These are phyloP conservation scores for Pantala flavescens DNA, from an alignment of 1,140 invertebrate genomes.

Conservation along the genomic window DNA sequence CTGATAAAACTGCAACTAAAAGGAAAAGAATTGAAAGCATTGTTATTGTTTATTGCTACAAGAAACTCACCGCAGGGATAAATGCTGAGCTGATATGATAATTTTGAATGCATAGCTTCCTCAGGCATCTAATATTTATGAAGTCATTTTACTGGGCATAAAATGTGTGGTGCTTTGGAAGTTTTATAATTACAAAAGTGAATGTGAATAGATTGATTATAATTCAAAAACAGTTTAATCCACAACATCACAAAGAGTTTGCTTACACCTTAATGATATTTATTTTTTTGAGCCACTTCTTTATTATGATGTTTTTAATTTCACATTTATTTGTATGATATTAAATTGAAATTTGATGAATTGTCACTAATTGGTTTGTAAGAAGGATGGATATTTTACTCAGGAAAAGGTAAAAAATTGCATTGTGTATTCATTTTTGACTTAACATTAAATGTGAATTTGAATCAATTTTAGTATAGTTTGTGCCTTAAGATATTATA, in stretches of 20 bases:
- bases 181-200: slow-evolving; percentile 3
- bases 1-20: neutral
- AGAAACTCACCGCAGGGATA: slow-evolving; percentile 4
- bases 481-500: too few species aligned
- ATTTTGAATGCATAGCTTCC: slow-evolving; percentile 9
- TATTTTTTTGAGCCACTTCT: too few species aligned
- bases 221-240: slow-evolving; percentile 1
- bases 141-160: slow-evolving; percentile 9
- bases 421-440: too few species aligned
- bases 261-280: too few species aligned
- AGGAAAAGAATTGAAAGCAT: neutral
- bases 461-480: too few species aligned
- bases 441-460: too few species aligned
- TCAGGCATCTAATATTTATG: slow-evolving; percentile 10
- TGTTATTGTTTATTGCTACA: slow-evolving; percentile 8
- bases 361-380: too few species aligned
- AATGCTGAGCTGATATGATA: slow-evolving; percentile 7
- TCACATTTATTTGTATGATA: too few species aligned
- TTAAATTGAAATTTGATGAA: too few species aligned
- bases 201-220: neutral
- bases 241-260: neutral
- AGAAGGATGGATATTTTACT: too few species aligned
- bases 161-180: neutral
- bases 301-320: too few species aligned
- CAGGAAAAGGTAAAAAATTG: too few species aligned